Conservation (phyloP, 1,140 invertebrate genomes). For the Caenorhabditis brenneri region DNA sequence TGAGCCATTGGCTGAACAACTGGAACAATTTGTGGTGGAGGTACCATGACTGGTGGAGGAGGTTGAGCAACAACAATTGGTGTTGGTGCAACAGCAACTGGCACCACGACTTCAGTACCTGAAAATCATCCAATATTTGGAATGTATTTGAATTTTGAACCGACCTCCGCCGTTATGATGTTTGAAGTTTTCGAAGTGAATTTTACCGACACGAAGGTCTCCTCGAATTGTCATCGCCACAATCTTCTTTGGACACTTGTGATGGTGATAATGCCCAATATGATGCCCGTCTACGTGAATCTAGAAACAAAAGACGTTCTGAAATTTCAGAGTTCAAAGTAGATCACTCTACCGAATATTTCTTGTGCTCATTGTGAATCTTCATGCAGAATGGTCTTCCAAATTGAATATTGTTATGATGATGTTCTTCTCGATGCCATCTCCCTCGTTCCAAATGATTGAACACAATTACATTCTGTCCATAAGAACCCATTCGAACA, state of each 20-base stretch:
- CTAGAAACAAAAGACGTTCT: neutral
- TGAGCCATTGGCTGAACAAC: too few relatives aligned
- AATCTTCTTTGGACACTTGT: conserved; percentile 47
- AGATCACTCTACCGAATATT: conserved; percentile 57
- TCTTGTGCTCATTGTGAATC: conserved; percentile 56
- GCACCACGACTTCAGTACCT: neutral
- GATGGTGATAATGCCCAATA: conserved; percentile 55
- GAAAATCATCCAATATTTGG: too few relatives aligned
- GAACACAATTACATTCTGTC: conserved; percentile 47
- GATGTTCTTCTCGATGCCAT: conserved; percentile 54
- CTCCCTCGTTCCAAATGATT: conserved; percentile 50
- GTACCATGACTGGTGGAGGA: conserved; percentile 23
- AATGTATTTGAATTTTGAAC: neutral
- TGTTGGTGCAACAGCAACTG: neutral
- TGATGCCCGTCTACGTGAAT: conserved; percentile 57
- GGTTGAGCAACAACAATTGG: conserved; percentile 13
- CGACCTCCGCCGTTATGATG: conserved; percentile 55
- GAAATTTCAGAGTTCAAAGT: too few relatives aligned
- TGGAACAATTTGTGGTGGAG: conserved; percentile 35
- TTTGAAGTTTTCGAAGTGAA: conserved; percentile 56
- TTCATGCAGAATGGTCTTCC: conserved; percentile 54
- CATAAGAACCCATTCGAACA: conserved; percentile 50
- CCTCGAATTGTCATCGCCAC: conserved; percentile 44
- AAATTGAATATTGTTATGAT: conserved; percentile 46
- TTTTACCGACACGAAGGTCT: conserved; percentile 49